These are phyloP conservation scores for Syngnathus acus DNA, from an alignment of 2,797 vertebrate species.

Conservation along the genomic window DNA sequence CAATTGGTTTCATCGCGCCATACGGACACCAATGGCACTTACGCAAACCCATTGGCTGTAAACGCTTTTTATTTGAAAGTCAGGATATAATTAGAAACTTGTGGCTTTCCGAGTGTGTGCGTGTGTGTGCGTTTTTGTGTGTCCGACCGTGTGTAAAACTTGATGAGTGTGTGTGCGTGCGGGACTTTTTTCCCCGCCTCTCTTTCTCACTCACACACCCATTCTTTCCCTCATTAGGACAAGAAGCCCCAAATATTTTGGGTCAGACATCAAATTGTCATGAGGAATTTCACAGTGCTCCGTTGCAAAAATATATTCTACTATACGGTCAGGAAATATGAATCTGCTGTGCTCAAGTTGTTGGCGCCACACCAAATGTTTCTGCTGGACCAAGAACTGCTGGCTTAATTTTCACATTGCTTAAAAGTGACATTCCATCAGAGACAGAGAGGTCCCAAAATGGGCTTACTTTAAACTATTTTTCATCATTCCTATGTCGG, in stretches of 20 bases:
- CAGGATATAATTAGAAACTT: conserved; percentile 63
- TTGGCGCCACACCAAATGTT: too few relatives aligned
- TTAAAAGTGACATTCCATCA: too few relatives aligned
- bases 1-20: conserved; percentile 47
- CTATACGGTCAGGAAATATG: conserved; percentile 61
- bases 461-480: neutral
- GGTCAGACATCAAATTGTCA: conserved; percentile 62
- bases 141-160: conserved; percentile 14
- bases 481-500: neutral
- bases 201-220: conserved; percentile 26
- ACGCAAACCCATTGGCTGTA: conserved; percentile 59
- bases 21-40: conserved; percentile 58
- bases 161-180: conserved; percentile 23
- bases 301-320: conserved; percentile 57
- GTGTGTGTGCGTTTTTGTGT: conserved; percentile 17
- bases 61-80: conserved; percentile 64
- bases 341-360: conserved; percentile 28
- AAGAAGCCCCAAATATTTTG: conserved; percentile 64
- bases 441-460: neutral
- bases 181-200: conserved; percentile 1
- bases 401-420: too few relatives aligned
- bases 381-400: too few relatives aligned
- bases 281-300: conserved; percentile 65
- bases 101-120: conserved; percentile 52
- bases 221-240: conserved; percentile 53